phyloP scores from a whole-genome alignment of 2,113 vertebrate species.

The Actenoides hombroni region DNA sequence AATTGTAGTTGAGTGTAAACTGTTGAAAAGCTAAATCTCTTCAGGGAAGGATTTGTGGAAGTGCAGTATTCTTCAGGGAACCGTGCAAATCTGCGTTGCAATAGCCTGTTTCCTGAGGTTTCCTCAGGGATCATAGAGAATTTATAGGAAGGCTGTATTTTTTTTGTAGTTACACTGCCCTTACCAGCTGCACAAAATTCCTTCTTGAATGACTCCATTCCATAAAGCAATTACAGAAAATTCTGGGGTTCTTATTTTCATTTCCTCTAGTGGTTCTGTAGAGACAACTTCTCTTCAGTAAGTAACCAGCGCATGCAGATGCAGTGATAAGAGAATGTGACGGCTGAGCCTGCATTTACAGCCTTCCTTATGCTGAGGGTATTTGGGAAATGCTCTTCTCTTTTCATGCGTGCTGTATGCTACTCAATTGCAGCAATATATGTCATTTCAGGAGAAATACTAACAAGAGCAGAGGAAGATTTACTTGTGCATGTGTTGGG shows the following conservation, averaged over 20 bases:
- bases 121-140: conserved; percentile 13
- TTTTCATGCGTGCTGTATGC: not conserved
- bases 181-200: conserved; percentile 32
- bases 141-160: conserved; percentile 16
- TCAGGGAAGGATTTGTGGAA: conserved; percentile 23
- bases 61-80: not conserved
- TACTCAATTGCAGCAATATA: not conserved
- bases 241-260: not conserved
- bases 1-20: conserved; percentile 37
- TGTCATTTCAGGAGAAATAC: not conserved
- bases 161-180: not conserved
- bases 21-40: conserved; percentile 45
- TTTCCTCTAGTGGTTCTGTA: not conserved
- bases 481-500: not conserved
- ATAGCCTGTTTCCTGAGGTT: conserved; percentile 38
- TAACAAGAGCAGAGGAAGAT: not conserved
- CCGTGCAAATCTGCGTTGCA: not conserved
- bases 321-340: not conserved
- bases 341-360: not conserved
- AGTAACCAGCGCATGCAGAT: not conserved
- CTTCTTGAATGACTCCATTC: not conserved
- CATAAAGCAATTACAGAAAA: not conserved
- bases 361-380: not conserved
- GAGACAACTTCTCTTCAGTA: not conserved
- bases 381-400: not conserved